Conservation (phyloP, 2,113 vertebrate species). For the Plestiodon gilberti region DNA sequence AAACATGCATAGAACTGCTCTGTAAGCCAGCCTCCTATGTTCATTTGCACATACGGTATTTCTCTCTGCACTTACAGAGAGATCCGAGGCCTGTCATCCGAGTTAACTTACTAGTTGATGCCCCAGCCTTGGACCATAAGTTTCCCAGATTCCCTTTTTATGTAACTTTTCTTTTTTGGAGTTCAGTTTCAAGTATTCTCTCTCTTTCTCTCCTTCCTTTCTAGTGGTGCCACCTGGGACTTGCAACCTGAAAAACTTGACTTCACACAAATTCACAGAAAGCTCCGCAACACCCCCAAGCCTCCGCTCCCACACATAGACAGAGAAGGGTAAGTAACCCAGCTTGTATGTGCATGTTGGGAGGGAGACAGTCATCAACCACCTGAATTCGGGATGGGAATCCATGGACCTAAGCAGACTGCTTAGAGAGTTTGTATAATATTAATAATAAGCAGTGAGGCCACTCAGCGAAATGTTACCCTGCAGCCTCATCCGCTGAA, state of each 20-base stretch:
- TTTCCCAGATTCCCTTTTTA: not conserved
- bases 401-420: too few relatives aligned
- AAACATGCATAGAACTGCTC: too few relatives aligned
- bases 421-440: not conserved
- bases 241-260: conserved; percentile 96
- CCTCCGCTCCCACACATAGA: conserved; percentile 90
- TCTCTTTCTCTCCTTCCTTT: conserved; percentile 38
- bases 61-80: too few relatives aligned
- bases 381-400: not conserved
- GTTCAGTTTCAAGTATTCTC: not conserved
- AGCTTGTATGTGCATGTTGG: not conserved
- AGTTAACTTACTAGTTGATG: too few relatives aligned
- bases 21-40: too few relatives aligned
- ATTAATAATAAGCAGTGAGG: not conserved
- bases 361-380: not conserved
- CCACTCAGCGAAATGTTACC: too few relatives aligned
- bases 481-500: not conserved
- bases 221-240: conserved; percentile 94
- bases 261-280: conserved; percentile 93
- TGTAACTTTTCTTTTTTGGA: too few relatives aligned
- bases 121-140: too few relatives aligned
- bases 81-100: too few relatives aligned
- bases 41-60: too few relatives aligned
- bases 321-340: conserved; percentile 88
- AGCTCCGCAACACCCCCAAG: conserved; percentile 86